Evolutionary conservation across 2,888 invertebrate species (phyloP).

Genomic region (Zonitis immaculata): DNA sequence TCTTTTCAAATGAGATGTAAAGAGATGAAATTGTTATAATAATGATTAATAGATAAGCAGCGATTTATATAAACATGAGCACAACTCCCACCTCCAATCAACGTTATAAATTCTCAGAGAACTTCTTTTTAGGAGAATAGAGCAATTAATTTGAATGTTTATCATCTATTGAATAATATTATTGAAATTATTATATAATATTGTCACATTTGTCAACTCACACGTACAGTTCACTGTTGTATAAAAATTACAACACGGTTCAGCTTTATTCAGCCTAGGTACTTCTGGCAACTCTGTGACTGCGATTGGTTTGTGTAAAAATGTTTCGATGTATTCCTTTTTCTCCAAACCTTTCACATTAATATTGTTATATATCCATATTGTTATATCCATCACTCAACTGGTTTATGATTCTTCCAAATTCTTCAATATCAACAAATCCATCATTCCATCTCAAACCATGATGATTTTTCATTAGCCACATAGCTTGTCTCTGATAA

Average conservation of each 20-base stretch:
- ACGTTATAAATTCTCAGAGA: too few species aligned
- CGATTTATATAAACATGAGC: too few species aligned
- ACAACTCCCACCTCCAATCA: too few species aligned
- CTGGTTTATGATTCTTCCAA: neutral
- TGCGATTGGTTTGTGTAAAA: neutral
- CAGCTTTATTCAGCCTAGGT: neutral
- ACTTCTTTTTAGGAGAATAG: too few species aligned
- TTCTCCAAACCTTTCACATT: neutral
- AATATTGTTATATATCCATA: too few species aligned
- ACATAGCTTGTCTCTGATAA: neutral
- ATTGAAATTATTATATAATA: neutral
- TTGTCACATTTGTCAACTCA: neutral
- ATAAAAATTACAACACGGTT: neutral
- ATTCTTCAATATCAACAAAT: neutral
- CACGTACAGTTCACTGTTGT: neutral
- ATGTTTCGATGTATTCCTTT: neutral
- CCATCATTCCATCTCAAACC: neutral
- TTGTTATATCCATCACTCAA: neutral
- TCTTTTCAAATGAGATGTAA: too few species aligned
- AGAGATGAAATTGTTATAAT: too few species aligned
- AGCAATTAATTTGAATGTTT: too few species aligned
- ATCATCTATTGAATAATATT: too few species aligned
- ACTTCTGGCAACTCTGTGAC: neutral
- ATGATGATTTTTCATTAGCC: neutral
- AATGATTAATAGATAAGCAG: too few species aligned